A percentile compares a stretch with the other conserved stretches of the same genome.
phyloP scores from a whole-genome alignment of 2,797 vertebrate species.

The Loris lydekkerianus region DNA sequence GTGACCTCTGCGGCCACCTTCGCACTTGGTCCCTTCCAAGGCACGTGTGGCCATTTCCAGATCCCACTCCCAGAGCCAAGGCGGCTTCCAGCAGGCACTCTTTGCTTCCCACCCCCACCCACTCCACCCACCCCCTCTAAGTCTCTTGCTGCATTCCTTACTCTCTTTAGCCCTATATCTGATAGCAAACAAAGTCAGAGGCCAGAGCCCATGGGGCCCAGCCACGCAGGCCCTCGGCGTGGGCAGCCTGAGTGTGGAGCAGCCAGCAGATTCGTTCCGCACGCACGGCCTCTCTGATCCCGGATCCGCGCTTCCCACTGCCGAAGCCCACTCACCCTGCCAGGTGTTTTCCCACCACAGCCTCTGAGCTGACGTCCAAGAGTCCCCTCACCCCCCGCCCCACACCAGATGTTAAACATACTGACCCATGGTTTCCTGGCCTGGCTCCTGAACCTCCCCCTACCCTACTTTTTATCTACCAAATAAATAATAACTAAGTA shows the following conservation, averaged over 20 bases:
- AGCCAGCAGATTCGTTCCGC: conserved; percentile 55
- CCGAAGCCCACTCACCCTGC: conserved; percentile 71
- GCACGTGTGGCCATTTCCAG: conserved; percentile 45
- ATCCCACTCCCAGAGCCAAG: background rate
- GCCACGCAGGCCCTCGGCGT: background rate
- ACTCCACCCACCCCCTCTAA: background rate
- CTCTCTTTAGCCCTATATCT: conserved; percentile 32
- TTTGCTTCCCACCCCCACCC: background rate
- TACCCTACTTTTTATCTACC: background rate
- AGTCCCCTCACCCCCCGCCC: conserved; percentile 78
- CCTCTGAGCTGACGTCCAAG: conserved; percentile 78
- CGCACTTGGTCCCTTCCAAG: conserved; percentile 61
- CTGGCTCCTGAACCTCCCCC: conserved; percentile 58
- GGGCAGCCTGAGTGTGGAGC: conserved; percentile 72
- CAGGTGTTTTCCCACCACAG: conserved; percentile 83
- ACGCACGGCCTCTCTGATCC: conserved; percentile 69
- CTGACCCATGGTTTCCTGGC: conserved; percentile 55
- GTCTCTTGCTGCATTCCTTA: conserved; percentile 38
- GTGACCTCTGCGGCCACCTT: background rate
- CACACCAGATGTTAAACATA: conserved; percentile 78
- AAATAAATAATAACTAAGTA: background rate
- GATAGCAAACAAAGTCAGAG: conserved; percentile 58
- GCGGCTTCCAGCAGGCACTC: background rate
- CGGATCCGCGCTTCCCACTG: conserved; percentile 5
- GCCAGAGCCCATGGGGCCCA: conserved; percentile 11